Evolutionary conservation across 30 jellyfish, hydroid and myxozoan species (phyloP).

Genomic region (Calvadosia cruxmelitensis): DNA sequence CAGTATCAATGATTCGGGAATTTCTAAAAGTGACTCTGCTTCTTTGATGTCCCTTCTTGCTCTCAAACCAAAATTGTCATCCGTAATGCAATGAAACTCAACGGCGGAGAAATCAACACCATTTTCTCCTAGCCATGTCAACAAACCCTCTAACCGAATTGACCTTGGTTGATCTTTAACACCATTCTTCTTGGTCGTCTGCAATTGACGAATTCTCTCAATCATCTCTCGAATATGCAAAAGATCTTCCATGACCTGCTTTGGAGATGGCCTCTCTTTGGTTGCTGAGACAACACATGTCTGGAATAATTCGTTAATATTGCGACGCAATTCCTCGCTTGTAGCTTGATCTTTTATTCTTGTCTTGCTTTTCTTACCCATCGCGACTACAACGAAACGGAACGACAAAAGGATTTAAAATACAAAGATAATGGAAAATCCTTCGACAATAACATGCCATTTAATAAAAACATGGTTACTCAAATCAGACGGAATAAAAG

Average conservation of each 20-base stretch:
- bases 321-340: not conserved
- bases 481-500: not conserved
- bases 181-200: not conserved
- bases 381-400: not conserved
- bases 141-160: constrained; percentile 14
- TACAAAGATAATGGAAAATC: not conserved
- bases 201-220: constrained; percentile 4
- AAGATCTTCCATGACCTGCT: constrained; percentile 16
- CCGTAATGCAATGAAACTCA: constrained; percentile 3
- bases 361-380: constrained; percentile 46
- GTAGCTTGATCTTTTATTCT: too few species aligned
- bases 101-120: constrained; percentile 8
- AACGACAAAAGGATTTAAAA: not conserved
- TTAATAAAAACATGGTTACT: too few species aligned
- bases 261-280: constrained; percentile 13
- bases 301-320: constrained; percentile 24
- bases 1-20: constrained; percentile 33
- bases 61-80: constrained; percentile 17
- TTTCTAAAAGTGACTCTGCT: constrained; percentile 6
- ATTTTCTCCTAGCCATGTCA: constrained; percentile 12
- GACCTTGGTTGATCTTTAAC: constrained; percentile 13
- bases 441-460: not conserved
- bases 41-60: constrained; percentile 11
- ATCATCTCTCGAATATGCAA: constrained; percentile 22
- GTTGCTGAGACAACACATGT: constrained; percentile 23